Evolutionary conservation across 2,888 invertebrate species (phyloP), one percentile per base, ranked within the genome.

Genomic region (Chloroclysta siterata): DNA sequence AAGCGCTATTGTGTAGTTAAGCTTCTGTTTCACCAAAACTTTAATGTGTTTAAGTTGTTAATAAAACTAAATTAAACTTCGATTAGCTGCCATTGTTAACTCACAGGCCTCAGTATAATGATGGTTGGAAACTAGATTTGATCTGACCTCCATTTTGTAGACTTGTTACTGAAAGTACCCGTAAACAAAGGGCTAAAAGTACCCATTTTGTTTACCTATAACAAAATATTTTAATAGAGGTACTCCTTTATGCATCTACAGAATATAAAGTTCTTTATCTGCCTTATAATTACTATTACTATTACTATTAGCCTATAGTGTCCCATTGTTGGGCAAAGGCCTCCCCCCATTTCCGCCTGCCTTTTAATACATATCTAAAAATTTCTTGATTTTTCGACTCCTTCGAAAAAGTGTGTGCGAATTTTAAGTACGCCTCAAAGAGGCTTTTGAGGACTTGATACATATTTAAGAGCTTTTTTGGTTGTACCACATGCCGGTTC

Each of bases 21-120:
- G 22, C 22, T 41, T 41, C 41, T 17, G 7, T 22, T 28, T 3
- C 0, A n/a, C 41, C n/a, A 22, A 39, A 15, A 55, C 55, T 60
- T 51, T 8, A 17, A 10, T 29, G 0, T 46, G 11, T 8, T 2
- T 14, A 10, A 14, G 11, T 39, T 46, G 44, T 65, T 52, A 46
- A 48, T 60, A 65, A 56, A 65, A 61, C 53, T 57, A 65, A 65
- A 68, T 66, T 65, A 65, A 65, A 60, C 48, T 65, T 58, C 68
- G 65, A 65, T 68, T 66, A 65, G 42, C 59, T 53, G 63, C 63
- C 62, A 60, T 58, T 60, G 60, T 65, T 63, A 55, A 52, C 36
- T 58, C 44, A 65, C 60, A 52, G 58, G 46, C 55, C 53, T 48
- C 17, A 56, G 6, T 39, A 22, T 51, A 47, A 39, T 52, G 52